These are phyloP conservation scores for Butorides virescens DNA, from an alignment of 2,113 vertebrate species.

Conservation along the genomic window DNA sequence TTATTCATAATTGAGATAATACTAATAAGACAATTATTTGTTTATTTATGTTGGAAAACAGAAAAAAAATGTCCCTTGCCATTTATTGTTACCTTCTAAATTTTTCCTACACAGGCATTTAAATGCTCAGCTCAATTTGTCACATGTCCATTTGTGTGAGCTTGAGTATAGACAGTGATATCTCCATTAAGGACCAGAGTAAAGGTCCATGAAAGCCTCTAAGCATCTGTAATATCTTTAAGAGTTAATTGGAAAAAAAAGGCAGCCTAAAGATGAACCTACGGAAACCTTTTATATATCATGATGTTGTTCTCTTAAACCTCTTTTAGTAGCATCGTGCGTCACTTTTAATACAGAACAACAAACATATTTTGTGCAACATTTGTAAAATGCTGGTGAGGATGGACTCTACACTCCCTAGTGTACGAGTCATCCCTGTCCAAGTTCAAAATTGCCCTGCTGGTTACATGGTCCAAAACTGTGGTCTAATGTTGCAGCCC, in stretches of 20 bases:
- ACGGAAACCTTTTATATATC: neutral
- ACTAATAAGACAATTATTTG: neutral
- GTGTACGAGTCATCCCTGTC: neutral
- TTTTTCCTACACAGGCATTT: neutral
- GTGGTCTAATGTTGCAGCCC: neutral
- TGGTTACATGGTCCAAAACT: neutral
- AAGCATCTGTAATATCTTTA: neutral
- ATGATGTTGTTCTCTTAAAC: neutral
- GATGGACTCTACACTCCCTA: neutral
- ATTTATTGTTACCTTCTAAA: neutral
- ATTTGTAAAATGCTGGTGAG: neutral
- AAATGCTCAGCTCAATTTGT: neutral
- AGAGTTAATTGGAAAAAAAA: neutral
- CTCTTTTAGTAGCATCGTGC: neutral
- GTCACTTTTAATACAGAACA: neutral
- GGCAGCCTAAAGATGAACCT: neutral
- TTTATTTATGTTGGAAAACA: neutral
- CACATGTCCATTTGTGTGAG: neutral
- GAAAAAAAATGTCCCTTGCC: neutral
- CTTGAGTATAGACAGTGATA: neutral
- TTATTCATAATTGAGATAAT: neutral
- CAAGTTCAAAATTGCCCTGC: neutral
- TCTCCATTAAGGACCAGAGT: neutral
- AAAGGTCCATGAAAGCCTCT: neutral
- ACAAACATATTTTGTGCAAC: neutral